A percentile compares a stretch with the other conserved stretches of the same genome.
Conservation (phyloP, 2,113 vertebrate species). For the Felis chaus region DNA sequence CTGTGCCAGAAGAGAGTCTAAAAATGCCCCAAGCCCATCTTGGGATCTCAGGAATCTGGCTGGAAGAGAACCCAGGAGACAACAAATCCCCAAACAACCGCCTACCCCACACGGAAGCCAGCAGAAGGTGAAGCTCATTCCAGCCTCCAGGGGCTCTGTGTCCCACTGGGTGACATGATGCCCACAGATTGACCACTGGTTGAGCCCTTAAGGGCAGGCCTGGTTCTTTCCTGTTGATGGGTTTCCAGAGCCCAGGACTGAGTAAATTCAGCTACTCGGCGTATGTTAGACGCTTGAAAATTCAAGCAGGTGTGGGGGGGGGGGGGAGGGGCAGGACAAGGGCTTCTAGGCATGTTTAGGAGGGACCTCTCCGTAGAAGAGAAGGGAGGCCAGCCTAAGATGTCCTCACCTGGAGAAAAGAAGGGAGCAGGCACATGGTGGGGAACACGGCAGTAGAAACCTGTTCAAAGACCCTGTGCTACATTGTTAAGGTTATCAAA, state of each 20-base stretch:
- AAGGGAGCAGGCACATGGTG: background rate
- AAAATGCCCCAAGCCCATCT: constrained; percentile 52
- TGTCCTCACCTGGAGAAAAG: background rate
- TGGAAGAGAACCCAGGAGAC: background rate
- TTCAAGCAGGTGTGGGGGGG: background rate
- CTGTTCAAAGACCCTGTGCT: background rate
- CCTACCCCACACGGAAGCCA: background rate
- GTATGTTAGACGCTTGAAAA: background rate
- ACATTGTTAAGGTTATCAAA: background rate
- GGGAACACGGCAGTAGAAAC: background rate
- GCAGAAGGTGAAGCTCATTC: background rate
- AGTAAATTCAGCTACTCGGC: background rate
- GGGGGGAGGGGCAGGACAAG: background rate
- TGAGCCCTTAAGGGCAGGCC: background rate
- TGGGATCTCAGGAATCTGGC: constrained; percentile 44
- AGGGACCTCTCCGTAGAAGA: background rate
- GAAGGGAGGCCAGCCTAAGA: background rate
- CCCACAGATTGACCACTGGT: background rate
- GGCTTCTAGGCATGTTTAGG: background rate
- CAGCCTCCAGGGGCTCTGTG: background rate
- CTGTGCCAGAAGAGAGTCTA: constrained; percentile 48
- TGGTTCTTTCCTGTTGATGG: background rate
- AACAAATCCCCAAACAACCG: background rate
- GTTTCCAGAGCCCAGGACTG: background rate
- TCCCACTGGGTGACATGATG: background rate